Evolutionary conservation across 2,113 vertebrate genomes (phyloP).

Genomic region (Etheostoma cragini): DNA sequence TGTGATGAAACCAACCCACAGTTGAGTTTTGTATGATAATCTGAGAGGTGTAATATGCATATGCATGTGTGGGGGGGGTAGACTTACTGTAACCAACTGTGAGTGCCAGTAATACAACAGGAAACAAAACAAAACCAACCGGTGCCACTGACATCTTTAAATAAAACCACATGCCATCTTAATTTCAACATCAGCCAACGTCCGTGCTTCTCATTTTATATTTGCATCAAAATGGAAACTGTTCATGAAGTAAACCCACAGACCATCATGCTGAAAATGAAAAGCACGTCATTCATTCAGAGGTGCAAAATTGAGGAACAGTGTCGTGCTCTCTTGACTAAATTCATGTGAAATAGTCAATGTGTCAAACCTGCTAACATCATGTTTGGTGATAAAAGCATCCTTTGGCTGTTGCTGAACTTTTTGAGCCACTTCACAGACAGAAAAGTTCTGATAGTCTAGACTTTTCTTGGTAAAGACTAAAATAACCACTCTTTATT

Average conservation of each 20-base stretch:
- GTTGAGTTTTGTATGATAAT: neutral
- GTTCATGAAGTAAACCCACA: neutral
- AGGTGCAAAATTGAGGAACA: neutral
- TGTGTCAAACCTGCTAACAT: neutral
- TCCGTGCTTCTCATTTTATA: neutral
- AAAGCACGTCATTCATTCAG: neutral
- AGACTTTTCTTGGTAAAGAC: neutral
- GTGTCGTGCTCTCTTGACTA: neutral
- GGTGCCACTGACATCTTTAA: neutral
- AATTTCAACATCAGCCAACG: neutral
- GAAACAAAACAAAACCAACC: constrained; percentile 41
- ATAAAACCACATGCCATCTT: constrained; percentile 37
- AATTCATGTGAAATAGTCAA: too few relatives aligned
- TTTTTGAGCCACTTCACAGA: neutral
- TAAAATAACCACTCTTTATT: neutral
- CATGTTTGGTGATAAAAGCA: neutral
- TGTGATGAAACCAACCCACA: neutral
- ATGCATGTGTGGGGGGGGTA: neutral
- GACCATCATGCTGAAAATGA: neutral
- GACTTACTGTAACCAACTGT: constrained; percentile 6
- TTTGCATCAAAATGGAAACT: neutral
- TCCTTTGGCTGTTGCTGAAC: neutral
- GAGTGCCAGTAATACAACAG: constrained; percentile 32
- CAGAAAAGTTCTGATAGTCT: neutral
- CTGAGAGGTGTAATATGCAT: neutral